Evolutionary conservation across 2,113 vertebrate species (phyloP), one percentile per base, ranked within the genome.

Genomic region (Ctenodactylus gundi): DNA sequence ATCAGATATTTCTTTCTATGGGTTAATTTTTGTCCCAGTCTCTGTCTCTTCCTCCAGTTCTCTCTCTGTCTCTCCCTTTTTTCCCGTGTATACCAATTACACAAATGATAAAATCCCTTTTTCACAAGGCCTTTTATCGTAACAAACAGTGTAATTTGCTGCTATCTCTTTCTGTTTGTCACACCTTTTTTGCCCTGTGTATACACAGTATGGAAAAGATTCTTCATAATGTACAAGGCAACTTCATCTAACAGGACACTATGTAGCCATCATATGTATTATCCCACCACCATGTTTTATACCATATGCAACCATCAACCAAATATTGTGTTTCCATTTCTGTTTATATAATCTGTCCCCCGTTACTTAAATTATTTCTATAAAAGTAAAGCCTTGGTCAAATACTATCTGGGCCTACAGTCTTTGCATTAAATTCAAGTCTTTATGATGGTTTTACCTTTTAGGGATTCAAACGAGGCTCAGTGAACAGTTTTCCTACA

Each of bases 21-120:
- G 15, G 4, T 76, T 68, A 55, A 46, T 65, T 77, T 77, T 5
- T 49, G 15, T 12, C 17, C 41, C 17, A n/a, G n/a, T 41, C 18
- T 15, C 23, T 39, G 7, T 11, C 7, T 44, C 1, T 0, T 3
- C 27, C 10, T 77, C 31, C 21, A 10, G 27, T 17, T 12, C 17
- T 57, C 17, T 41, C 18, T 10, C 23, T 49, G 5, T 21, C 13
- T 55, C 4, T 0, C 11, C 21, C 13, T 82, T 14, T 11, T 0
- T 2, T 18, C 17, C 15, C 23, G 6, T 68, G 12, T 36, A 21
- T 12, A 2, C 39, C 10, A 70, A n/a, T 67, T n/a, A 44, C 60
- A 25, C 36, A 76, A 51, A 60, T 29, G 20, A 34, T 62, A n/a
- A n/a, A n/a, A n/a, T n/a, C n/a, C n/a, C n/a, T n/a, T n/a, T n/a